Conservation (phyloP, 2,113 vertebrate species). For the Tachuris rubrigastra region DNA sequence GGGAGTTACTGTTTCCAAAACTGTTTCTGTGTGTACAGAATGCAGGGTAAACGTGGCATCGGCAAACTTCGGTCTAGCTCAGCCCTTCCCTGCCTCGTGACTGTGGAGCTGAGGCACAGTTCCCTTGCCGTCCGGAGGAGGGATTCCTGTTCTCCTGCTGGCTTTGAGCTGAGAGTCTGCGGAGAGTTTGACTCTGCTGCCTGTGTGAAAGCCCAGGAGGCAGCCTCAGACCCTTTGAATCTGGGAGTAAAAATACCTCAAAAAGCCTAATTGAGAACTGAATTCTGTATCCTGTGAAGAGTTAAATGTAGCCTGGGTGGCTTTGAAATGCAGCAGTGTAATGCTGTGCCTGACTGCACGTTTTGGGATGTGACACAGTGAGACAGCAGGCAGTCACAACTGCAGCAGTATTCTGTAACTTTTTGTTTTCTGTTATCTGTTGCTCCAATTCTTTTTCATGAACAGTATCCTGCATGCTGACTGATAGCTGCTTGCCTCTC, state of each 20-base stretch:
- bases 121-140: fast-evolving
- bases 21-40: neutral
- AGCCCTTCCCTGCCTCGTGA: neutral
- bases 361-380: neutral
- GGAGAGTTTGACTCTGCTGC: neutral
- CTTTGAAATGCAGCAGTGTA: neutral
- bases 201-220: neutral
- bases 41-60: neutral
- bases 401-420: neutral
- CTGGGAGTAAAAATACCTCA: neutral
- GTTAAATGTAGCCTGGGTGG: neutral
- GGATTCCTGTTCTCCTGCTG: neutral
- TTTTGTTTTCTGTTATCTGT: neutral
- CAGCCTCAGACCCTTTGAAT: neutral
- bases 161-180: neutral
- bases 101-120: neutral
- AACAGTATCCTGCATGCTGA: neutral
- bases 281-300: neutral
- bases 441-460: neutral
- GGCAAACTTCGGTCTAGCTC: neutral
- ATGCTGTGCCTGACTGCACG: neutral
- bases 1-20: neutral
- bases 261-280: neutral
- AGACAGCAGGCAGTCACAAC: neutral
- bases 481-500: neutral